Percentiles rank a stretch among this genome's conserved stretches.
phyloP scores from a whole-genome alignment of 2,113 vertebrate species.

The Brachypteracias leptosomus region DNA sequence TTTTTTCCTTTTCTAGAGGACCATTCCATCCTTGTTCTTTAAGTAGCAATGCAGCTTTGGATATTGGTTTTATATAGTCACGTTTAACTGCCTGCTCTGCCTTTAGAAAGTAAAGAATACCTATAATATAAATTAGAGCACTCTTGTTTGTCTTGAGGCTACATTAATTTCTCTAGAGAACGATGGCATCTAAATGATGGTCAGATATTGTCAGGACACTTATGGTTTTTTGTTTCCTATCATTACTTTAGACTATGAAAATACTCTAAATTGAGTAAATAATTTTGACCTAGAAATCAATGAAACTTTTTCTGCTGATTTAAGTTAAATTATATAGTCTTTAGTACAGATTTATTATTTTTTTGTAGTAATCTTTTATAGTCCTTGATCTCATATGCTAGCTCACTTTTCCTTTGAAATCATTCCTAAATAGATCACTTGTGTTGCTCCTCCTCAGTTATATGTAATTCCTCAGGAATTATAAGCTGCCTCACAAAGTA shows the following conservation, averaged over 20 bases:
- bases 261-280: neutral
- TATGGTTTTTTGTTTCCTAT: neutral
- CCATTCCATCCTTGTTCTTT: neutral
- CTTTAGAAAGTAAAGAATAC: neutral
- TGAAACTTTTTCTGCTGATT: neutral
- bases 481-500: neutral
- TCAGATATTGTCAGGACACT: neutral
- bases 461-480: accelerated
- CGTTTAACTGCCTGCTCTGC: neutral
- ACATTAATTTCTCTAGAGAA: neutral
- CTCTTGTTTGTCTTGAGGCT: neutral
- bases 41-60: neutral
- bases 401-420: neutral
- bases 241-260: neutral
- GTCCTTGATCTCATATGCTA: neutral
- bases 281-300: neutral
- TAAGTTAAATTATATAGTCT: neutral
- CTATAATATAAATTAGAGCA: neutral
- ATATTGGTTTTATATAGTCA: neutral
- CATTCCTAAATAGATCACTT: neutral
- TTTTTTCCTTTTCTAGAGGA: neutral
- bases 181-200: neutral
- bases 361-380: neutral
- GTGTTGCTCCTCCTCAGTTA: neutral
- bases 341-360: neutral